phyloP scores from a whole-genome alignment of 2,888 invertebrate species.

The Rhyacophila evoluta region DNA sequence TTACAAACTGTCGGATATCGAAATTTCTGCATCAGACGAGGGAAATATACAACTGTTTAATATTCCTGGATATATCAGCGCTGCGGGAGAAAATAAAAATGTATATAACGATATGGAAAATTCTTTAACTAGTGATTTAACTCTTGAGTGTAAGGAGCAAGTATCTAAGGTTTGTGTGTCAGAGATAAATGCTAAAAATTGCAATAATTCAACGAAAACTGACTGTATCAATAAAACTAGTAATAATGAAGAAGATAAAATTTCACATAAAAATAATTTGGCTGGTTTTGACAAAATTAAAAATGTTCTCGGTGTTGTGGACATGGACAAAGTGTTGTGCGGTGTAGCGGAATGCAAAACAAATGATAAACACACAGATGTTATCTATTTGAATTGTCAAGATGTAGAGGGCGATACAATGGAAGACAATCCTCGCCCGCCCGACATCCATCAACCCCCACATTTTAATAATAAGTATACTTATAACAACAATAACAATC shows the following conservation, averaged over 20 bases:
- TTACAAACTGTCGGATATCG: neutral
- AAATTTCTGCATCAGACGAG: no score
- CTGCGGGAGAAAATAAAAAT: neutral
- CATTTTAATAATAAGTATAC: neutral
- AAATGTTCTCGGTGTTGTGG: conserved; percentile 13
- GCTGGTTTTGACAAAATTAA: neutral
- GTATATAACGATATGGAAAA: neutral
- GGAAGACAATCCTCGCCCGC: neutral
- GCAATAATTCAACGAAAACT: neutral
- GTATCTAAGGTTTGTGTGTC: neutral
- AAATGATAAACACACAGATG: neutral
- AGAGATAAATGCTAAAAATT: neutral
- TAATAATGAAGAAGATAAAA: neutral
- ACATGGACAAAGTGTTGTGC: conserved; percentile 7
- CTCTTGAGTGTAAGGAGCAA: neutral
- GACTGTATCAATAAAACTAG: neutral
- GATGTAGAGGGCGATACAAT: neutral
- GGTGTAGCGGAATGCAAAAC: neutral
- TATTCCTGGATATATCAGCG: neutral
- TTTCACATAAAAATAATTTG: neutral
- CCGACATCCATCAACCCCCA: neutral
- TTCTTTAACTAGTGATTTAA: neutral
- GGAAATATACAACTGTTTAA: neutral
- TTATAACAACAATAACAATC: conserved; percentile 35
- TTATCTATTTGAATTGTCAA: neutral